Percentiles rank a stretch among this genome's conserved stretches.
These are phyloP conservation scores for Anhinga anhinga DNA, from an alignment of 2,113 vertebrate species.

Conservation along the genomic window DNA sequence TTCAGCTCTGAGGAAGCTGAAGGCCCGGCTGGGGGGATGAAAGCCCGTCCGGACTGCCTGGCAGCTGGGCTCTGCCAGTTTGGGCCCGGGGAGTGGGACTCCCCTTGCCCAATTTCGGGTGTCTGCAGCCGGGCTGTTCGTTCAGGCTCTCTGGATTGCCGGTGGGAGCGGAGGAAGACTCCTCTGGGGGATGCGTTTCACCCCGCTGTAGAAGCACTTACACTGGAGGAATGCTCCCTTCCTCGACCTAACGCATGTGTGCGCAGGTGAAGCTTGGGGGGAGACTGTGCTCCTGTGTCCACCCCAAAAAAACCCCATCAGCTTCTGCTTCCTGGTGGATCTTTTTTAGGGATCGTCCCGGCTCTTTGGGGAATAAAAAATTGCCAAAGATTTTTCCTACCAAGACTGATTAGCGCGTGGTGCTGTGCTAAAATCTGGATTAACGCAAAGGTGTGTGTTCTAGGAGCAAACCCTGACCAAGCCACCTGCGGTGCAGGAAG, in stretches of 20 bases:
- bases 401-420: accelerated
- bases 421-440: background rate
- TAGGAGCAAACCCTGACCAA: background rate
- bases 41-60: background rate
- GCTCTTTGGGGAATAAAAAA: background rate
- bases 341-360: background rate
- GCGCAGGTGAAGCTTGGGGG: background rate
- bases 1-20: background rate
- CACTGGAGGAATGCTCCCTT: background rate
- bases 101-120: background rate
- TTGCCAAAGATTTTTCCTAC: background rate
- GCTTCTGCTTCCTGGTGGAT: background rate
- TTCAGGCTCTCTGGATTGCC: background rate
- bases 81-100: accelerated
- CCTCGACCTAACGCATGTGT: accelerated
- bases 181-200: background rate
- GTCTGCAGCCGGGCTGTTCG: background rate
- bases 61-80: background rate
- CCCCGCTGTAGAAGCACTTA: too few relatives aligned
- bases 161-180: background rate
- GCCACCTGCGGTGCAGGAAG: background rate
- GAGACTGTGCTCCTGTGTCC: background rate
- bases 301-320: background rate
- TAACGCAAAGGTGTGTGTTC: background rate
- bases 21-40: background rate